Conservation (phyloP, 2,888 invertebrate species). For the Schizaphis graminum region DNA sequence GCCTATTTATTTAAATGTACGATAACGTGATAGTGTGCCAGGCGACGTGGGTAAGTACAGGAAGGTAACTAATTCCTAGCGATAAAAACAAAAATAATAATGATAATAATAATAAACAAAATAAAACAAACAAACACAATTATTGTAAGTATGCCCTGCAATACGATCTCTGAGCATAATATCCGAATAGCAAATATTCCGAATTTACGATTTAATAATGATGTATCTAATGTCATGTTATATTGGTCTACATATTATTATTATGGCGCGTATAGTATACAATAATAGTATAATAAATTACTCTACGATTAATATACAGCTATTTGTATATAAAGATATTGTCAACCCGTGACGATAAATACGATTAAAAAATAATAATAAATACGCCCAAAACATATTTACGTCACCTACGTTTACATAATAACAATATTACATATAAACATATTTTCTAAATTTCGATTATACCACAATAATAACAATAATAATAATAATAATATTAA, state of each 20-base stretch:
- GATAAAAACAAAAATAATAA: not conserved
- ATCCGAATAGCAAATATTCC: not conserved
- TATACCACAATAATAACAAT: constrained; percentile 3
- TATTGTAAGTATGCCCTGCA: constrained; percentile 15
- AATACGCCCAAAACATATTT: constrained; percentile 29
- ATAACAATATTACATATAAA: not conserved
- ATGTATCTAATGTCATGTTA: constrained; percentile 42
- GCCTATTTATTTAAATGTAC: not conserved
- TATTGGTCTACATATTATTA: constrained; percentile 30
- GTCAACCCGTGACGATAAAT: constrained; percentile 15
- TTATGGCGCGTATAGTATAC: constrained; percentile 11
- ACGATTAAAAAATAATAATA: constrained; percentile 39
- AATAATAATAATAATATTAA: not conserved
- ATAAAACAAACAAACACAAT: not conserved
- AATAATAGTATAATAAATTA: constrained; percentile 22
- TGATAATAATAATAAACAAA: constrained; percentile 22
- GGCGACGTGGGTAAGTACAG: not conserved
- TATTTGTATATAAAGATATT: constrained; percentile 27
- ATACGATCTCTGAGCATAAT: constrained; percentile 29
- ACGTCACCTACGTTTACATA: constrained; percentile 20
- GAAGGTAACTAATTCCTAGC: not conserved
- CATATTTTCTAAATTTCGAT: constrained; percentile 33
- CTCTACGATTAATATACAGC: constrained; percentile 47
- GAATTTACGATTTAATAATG: not conserved
- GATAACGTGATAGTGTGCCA: not conserved